Evolutionary conservation across 2,888 invertebrate genomes (phyloP), one percentile per base, ranked within the genome.

Genomic region (Campoplex capitator): DNA sequence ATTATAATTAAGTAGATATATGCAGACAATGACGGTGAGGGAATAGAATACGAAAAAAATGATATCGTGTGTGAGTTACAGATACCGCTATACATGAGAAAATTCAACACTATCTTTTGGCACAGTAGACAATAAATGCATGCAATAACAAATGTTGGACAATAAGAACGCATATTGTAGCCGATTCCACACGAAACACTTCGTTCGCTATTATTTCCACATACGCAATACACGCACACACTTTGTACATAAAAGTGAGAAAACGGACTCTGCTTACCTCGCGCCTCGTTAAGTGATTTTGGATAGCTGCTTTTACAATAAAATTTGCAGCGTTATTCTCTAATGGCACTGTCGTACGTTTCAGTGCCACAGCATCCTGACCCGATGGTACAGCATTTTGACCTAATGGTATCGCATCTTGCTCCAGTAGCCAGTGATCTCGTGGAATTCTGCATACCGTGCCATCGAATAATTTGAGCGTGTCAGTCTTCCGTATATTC

Each of bases 351-450:
- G 42, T 42, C 8, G 42, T 8, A 42, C 6, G 6, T 42, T 28
- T 23, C 42, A n/a, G 8, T 42, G 68, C 4, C 35, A 68, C 68
- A 68, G 68, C 68, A 42, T 45, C 68, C n/a, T 9, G 42, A 42
- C n/a, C n/a, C 32, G 13, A 42, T 68, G 45, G 23, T 42, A 23
- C 42, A 32, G 42, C 68, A 23, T 68, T n/a, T 18, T n/a, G 45
- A 23, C n/a, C 42, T 9, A 68, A 42, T 45, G 68, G 42, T 68
- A 42, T 18, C 1, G 11, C 68, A 68, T 68, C 68, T 45, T 68
- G 23, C 23, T 68, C 68, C 68, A 68, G 68, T 23, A 68, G 68
- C 68, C 68, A 68, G 23, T 68, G 68, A 18, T 42, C 23, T 23
- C 68, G 68, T 38, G 68, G 45, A 68, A 68, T 45, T 2, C 45